Conservation (phyloP, 2,797 vertebrate genomes). For the Peromyscus nudipes region DNA sequence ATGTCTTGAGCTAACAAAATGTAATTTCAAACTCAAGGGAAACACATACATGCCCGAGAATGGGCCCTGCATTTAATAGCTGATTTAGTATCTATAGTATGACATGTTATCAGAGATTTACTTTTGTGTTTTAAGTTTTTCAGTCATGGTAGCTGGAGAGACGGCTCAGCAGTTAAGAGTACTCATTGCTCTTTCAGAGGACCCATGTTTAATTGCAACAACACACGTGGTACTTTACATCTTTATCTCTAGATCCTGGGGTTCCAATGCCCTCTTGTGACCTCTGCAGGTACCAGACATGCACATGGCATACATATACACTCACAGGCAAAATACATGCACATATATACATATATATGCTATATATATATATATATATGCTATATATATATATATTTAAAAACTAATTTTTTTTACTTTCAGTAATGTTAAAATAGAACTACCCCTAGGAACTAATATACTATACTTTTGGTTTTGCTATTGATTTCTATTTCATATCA, state of each 20-base stretch:
- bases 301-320: background rate
- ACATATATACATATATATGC: no score
- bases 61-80: background rate
- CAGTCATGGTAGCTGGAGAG: background rate
- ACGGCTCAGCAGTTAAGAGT: background rate
- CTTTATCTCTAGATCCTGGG: background rate
- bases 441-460: background rate
- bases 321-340: background rate
- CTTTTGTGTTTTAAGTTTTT: conserved; percentile 2
- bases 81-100: background rate
- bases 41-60: background rate
- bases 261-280: background rate
- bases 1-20: background rate
- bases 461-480: background rate
- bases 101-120: background rate
- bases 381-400: background rate
- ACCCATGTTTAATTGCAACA: background rate
- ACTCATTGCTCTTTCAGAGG: background rate
- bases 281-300: background rate
- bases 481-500: background rate
- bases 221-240: background rate
- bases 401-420: background rate
- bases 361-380: no score
- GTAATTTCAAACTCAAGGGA: background rate
- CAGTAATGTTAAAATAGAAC: background rate